A percentile compares a stretch with the other conserved stretches of the same genome.
phyloP scores from a whole-genome alignment of 2,113 vertebrate genomes.

The Desmodus rotundus region DNA sequence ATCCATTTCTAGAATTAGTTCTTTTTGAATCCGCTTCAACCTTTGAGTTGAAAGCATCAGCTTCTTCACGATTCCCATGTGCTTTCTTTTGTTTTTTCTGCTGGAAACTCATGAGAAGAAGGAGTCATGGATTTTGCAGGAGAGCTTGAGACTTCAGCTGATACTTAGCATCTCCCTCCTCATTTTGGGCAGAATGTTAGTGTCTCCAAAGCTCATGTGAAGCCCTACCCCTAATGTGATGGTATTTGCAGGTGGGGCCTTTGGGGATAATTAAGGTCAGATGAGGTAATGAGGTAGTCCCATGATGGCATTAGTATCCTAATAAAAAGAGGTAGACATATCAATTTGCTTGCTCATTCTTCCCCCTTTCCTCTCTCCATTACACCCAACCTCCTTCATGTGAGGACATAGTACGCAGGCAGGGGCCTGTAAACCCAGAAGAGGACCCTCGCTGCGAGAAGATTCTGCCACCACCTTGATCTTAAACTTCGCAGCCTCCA shows the following conservation, averaged over 20 bases:
- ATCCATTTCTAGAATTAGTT: not conserved
- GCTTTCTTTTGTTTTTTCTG: not conserved
- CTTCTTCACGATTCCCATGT: not conserved
- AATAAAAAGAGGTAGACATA: not conserved
- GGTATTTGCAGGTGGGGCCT: not conserved
- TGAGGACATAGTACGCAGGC: not conserved
- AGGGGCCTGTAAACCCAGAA: not conserved
- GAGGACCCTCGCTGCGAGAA: not conserved
- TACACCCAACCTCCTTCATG: not conserved
- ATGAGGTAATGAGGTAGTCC: not conserved
- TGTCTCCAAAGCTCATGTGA: not conserved
- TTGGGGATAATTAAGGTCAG: not conserved
- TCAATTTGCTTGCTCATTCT: not conserved
- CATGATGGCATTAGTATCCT: not conserved
- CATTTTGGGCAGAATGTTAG: not conserved
- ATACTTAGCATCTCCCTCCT: not conserved
- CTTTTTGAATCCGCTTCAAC: not conserved
- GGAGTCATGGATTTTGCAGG: not conserved
- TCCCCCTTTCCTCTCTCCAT: not conserved
- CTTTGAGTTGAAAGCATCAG: not conserved
- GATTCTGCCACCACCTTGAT: not conserved
- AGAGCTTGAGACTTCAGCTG: not conserved
- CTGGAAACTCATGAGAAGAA: not conserved
- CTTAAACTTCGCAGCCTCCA: not conserved
- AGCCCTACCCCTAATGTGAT: not conserved